Percentiles rank a stretch among this genome's conserved stretches.
phyloP scores from a whole-genome alignment of 2,888 invertebrate species.

The Nymphalis urticae region DNA sequence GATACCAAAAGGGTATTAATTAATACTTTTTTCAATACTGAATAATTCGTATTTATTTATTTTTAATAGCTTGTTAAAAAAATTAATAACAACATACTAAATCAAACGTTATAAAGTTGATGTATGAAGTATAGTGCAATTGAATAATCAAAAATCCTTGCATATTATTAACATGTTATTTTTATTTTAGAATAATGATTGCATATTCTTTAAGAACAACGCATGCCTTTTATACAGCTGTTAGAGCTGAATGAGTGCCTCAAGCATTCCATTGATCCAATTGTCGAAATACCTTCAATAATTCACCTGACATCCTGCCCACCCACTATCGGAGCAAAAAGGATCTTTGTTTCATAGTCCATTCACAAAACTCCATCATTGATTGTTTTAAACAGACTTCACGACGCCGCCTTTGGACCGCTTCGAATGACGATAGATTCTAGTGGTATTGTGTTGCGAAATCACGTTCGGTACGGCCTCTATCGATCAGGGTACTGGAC shows the following conservation, averaged over 20 bases:
- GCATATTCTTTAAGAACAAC: constrained; percentile 16
- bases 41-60: too few relatives aligned
- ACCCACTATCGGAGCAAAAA: constrained; percentile 59
- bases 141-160: too few relatives aligned
- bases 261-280: constrained; percentile 39
- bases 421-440: constrained; percentile 52
- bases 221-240: constrained; percentile 22
- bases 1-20: too few relatives aligned
- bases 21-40: too few relatives aligned
- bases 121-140: too few relatives aligned
- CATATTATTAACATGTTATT: too few relatives aligned
- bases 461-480: constrained; percentile 68
- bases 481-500: constrained; percentile 73
- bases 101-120: too few relatives aligned
- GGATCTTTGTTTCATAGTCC: constrained; percentile 71
- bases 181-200: not conserved
- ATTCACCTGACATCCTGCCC: constrained; percentile 67
- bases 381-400: constrained; percentile 80
- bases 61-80: too few relatives aligned
- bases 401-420: constrained; percentile 66
- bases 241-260: constrained; percentile 28
- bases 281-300: constrained; percentile 49
- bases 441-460: constrained; percentile 61
- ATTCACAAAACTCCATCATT: constrained; percentile 77
- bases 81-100: too few relatives aligned